Base-by-base conservation (phyloP, 2,797 vertebrate species). In the Pseudopleuronectes americanus region DNA sequence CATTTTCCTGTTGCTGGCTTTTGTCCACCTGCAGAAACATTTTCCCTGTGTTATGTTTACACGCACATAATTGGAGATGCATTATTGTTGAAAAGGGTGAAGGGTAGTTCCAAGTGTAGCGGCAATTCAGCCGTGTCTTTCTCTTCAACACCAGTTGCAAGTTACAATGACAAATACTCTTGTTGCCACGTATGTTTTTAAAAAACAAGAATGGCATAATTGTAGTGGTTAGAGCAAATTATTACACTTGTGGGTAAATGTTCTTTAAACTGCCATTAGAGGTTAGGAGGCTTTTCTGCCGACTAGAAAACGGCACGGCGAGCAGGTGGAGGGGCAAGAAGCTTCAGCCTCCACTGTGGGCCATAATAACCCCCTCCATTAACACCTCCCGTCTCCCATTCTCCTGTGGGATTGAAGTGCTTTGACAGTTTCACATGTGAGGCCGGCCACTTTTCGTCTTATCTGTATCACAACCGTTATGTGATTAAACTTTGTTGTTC, bases 221-320 rank as follows among this genome's bases (percentile, higher is more conserved):
- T 91, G 88, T 77, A 70, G 89, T 84, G 82, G 91, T 93, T 93
- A 91, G 87, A 85, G 91, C 54, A 90, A 91, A 91, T 90, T 84
- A 92, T 92, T 90, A 91, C 89, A 86, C 90, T 92, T 90, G 88
- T 87, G 87, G 89, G 83, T 87, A 89, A 90, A 89, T 54, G 87
- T 86, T 92, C 81, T 79, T 85, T 90, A 91, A 93, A 93, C 88
- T 85, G 86, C 89, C 85, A 92, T 93, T 92, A 85, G 81, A 80
- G 78, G 81, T 85, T 79, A 89, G 80, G 84, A 88, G 90, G 86
- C 79, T 91, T 74, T 16, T 92, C 71, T 88, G 74, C 26, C 26
- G 51, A 43, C 60, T 47, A 71, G 62, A 73, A 77, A 74, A 63
- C 68, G 77, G 80, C 82, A 74, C 73, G 84, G 73, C 59, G 82